phyloP scores from a whole-genome alignment of 1,140 invertebrate genomes.

The Drosophila sucinea region DNA sequence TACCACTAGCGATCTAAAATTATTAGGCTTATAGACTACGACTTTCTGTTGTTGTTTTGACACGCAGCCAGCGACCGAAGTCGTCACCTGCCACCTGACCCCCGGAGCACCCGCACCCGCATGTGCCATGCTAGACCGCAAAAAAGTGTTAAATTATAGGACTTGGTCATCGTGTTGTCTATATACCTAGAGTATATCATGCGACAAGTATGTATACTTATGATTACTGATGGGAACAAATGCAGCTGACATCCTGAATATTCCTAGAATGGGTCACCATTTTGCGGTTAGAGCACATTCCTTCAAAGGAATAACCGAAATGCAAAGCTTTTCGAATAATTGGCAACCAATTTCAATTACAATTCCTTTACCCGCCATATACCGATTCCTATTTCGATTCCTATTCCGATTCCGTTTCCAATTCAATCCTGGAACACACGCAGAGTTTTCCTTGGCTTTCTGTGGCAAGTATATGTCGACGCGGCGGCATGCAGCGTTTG shows the following conservation, averaged over 20 bases:
- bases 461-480: not conserved
- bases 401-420: not conserved
- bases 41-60: constrained; percentile 73
- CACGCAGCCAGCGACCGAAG: constrained; percentile 68
- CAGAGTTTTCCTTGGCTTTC: constrained; percentile 41
- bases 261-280: not conserved
- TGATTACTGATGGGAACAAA: constrained; percentile 41
- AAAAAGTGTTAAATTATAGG: constrained; percentile 78
- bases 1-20: constrained; percentile 25
- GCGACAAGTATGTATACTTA: not conserved
- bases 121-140: constrained; percentile 47
- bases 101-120: not conserved
- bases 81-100: constrained; percentile 26
- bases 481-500: constrained; percentile 68
- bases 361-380: too few species aligned
- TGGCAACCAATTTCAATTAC: too few species aligned
- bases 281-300: not conserved
- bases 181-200: constrained; percentile 31
- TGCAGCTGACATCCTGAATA: constrained; percentile 32
- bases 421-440: constrained; percentile 54
- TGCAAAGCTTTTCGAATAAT: too few species aligned
- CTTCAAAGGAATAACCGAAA: not conserved
- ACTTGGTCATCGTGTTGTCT: constrained; percentile 40
- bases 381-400: not conserved
- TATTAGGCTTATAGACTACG: constrained; percentile 16